phyloP scores from a whole-genome alignment of 2,113 vertebrate genomes.

The Meriones unguiculatus region DNA sequence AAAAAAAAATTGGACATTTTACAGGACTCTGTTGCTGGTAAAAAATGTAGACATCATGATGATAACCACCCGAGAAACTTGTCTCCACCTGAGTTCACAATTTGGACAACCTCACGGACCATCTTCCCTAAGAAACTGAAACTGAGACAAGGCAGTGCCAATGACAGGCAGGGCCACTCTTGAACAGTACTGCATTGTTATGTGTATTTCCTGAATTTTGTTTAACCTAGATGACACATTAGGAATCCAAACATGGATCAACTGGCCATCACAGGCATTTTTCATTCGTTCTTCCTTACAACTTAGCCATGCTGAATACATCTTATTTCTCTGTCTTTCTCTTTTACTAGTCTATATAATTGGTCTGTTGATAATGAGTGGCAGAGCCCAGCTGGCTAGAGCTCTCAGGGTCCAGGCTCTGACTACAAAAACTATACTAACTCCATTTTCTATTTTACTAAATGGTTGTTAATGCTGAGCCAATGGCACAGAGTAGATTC shows the following conservation, averaged over 20 bases:
- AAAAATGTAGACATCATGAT: not conserved
- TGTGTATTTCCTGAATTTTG: not conserved
- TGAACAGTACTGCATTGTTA: not conserved
- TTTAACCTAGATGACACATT: not conserved
- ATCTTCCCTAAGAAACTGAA: not conserved
- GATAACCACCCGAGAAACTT: not conserved
- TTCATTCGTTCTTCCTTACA: not conserved
- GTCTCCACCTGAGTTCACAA: not conserved
- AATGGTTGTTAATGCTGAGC: not conserved
- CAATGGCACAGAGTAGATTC: not conserved
- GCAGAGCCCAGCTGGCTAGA: too few relatives aligned
- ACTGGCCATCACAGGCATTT: too few relatives aligned
- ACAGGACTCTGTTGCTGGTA: not conserved
- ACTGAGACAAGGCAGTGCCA: not conserved
- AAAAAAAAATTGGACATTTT: not conserved
- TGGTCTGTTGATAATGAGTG: not conserved
- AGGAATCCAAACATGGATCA: not conserved
- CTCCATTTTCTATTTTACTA: not conserved
- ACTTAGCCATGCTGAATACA: not conserved
- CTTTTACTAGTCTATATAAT: not conserved
- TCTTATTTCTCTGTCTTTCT: not conserved
- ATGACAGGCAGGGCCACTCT: not conserved
- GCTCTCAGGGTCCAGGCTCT: not conserved
- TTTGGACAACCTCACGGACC: not conserved
- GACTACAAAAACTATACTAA: not conserved